phyloP scores from a whole-genome alignment of 37 sponge, comb jelly and placozoan genomes.

The Trichoplax adhaerens region DNA sequence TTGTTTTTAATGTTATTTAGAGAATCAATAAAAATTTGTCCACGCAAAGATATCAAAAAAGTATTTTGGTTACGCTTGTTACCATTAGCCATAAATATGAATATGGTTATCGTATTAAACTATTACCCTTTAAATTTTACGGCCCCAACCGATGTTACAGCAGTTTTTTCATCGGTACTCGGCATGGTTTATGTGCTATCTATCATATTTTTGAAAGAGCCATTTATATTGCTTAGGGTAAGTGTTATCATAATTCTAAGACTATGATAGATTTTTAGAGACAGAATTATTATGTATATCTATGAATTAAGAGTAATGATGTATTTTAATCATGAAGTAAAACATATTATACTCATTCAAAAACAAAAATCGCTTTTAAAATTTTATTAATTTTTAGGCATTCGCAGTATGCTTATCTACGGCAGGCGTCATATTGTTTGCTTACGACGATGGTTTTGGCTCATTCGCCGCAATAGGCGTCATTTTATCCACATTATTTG shows the following conservation, averaged over 20 bases:
- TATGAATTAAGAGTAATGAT: too few relatives aligned
- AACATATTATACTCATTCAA: too few relatives aligned
- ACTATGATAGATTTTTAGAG: too few relatives aligned
- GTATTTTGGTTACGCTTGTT: too few relatives aligned
- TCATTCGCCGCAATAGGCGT: constrained; percentile 35
- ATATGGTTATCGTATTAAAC: too few relatives aligned
- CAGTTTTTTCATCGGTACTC: constrained; percentile 74
- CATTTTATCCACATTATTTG: constrained; percentile 41
- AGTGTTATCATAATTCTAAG: constrained; percentile 1
- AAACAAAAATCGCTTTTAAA: too few relatives aligned
- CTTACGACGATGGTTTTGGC: constrained; percentile 62
- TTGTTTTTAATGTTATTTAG: too few relatives aligned
- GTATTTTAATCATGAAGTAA: too few relatives aligned
- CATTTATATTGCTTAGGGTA: constrained; percentile 44
- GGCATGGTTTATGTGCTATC: constrained; percentile 78
- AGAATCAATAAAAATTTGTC: too few relatives aligned
- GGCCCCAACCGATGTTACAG: constrained; percentile 68
- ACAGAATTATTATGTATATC: too few relatives aligned
- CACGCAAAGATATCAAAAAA: too few relatives aligned
- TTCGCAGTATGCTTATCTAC: constrained; percentile 53
- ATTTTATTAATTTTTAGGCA: constrained; percentile 17
- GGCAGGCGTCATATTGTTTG: constrained; percentile 58
- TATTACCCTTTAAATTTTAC: constrained; percentile 20
- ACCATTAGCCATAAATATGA: too few relatives aligned
- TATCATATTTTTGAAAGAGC: constrained; percentile 45